Evolutionary conservation across 2,113 vertebrate genomes (phyloP).

Genomic region (Cervus canadensis): DNA sequence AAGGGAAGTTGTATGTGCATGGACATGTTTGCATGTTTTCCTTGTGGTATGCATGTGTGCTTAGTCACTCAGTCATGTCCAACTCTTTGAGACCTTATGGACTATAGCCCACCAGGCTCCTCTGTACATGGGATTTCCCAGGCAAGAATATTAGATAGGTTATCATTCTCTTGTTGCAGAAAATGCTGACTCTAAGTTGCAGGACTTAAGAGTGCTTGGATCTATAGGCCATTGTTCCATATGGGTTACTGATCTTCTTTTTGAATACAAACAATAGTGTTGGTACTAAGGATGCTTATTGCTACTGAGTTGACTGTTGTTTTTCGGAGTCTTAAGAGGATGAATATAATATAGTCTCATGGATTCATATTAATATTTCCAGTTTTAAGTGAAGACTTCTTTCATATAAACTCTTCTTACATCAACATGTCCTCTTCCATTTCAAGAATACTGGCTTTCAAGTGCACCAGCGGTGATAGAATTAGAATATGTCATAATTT

Average conservation of each 20-base stretch:
- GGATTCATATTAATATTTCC: neutral
- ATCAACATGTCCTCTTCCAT: neutral
- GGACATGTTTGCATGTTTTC: neutral
- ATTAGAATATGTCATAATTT: neutral
- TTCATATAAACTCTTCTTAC: neutral
- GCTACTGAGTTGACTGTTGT: neutral
- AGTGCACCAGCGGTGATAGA: neutral
- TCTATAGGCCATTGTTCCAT: neutral
- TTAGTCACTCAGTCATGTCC: neutral
- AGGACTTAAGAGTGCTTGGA: neutral
- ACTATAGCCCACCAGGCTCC: neutral
- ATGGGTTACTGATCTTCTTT: neutral
- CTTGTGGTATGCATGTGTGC: neutral
- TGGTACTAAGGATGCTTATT: neutral
- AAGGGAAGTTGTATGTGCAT: neutral
- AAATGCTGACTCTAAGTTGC: neutral
- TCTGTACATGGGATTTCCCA: neutral
- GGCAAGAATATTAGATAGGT: neutral
- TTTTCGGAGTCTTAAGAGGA: neutral
- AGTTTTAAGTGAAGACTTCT: constrained; percentile 3
- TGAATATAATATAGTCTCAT: neutral
- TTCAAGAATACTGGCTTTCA: neutral
- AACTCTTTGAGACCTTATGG: neutral
- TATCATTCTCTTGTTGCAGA: neutral
- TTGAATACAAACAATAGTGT: neutral